These are phyloP conservation scores for Dermatophagoides farinae DNA, from an alignment of 1,140 invertebrate species.

Conservation along the genomic window DNA sequence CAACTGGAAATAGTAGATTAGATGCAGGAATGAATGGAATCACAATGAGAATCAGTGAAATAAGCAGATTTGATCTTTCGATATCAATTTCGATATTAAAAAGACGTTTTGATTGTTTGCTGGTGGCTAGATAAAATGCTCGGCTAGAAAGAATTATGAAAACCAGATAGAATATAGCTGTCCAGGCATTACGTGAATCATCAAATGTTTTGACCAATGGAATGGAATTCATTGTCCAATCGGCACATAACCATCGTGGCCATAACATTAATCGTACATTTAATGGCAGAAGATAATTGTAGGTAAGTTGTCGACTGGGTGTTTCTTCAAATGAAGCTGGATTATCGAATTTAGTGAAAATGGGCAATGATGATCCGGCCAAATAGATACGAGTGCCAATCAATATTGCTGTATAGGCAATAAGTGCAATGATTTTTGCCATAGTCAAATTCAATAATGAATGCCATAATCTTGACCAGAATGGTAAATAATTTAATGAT, in stretches of 20 bases:
- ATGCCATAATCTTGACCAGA: conserved; percentile 1
- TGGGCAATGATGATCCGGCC: conserved; percentile 21
- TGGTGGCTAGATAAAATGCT: background rate
- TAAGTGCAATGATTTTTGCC: conserved; percentile 1
- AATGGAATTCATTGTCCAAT: conserved; percentile 96
- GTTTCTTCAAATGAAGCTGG: conserved; percentile 57
- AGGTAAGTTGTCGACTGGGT: conserved; percentile 67
- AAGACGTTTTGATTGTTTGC: background rate
- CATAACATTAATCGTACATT: conserved; percentile 74
- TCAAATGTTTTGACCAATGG: conserved; percentile 54
- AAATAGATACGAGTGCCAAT: conserved; percentile 23
- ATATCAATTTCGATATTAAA: background rate
- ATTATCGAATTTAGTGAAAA: conserved; percentile 57
- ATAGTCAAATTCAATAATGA: background rate
- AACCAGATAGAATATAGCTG: conserved; percentile 43
- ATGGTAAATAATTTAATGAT: conserved; percentile 29
- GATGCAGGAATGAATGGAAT: conserved; percentile 79
- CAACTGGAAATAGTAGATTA: conserved; percentile 74
- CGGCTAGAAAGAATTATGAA: conserved; percentile 25
- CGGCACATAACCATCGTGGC: conserved; percentile 75
- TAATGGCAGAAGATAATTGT: conserved; percentile 71
- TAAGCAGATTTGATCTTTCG: conserved; percentile 25
- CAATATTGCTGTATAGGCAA: conserved; percentile 17
- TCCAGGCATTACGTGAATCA: conserved; percentile 63
- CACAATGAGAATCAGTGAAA: conserved; percentile 45